Evolutionary conservation across 2,888 invertebrate species (phyloP), one percentile per base, ranked within the genome.

Genomic region (Philaethria dido): DNA sequence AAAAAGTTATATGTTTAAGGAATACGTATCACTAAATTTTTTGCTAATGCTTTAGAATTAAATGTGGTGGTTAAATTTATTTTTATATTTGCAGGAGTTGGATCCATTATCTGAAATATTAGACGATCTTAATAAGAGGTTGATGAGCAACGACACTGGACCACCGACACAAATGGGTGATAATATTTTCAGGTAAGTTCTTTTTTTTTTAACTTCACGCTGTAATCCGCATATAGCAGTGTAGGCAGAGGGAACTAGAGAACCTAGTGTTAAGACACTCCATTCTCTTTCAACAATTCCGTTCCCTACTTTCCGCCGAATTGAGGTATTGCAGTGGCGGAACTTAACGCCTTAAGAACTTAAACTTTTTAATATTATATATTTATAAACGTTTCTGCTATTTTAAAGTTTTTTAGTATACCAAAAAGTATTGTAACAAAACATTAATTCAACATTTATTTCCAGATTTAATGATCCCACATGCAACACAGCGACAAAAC

Each of bases 101-200:
- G 94, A 95, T 73, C 94, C 95, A 13, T 85, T 96, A 68, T 94
- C 94, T 54, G 94, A 95, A 57, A 95, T 96, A 67, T 88, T 97
- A 63, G 96, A 96, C 60, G 94, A 95, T 77, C 87, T 95, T 42
- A 95, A 94, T 52, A 93, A 96, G 76, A 94, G 94, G 74, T 93
- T 95, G 64, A 88, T 93, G 42, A 88, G 85, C 77, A 87, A 87
- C 69, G 91, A 92, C 61, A 84, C 77, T 52, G 86, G 86, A 70
- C 82, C 87, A 44, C 72, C 83, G 68, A 74, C 91, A 73, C 84
- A 80, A 5, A 80, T 93, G 13, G 89, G 94, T 73, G 94, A 94
- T 70, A 95, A 95, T 73, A 95, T 95, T 69, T 95, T 95, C 84
- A 93, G 93, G 93, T 93, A 78, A 74, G 11, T 42, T 16, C 48